Evolutionary conservation across 1,140 invertebrate species (phyloP).

Genomic region (Pogonomyrmex barbatus): DNA sequence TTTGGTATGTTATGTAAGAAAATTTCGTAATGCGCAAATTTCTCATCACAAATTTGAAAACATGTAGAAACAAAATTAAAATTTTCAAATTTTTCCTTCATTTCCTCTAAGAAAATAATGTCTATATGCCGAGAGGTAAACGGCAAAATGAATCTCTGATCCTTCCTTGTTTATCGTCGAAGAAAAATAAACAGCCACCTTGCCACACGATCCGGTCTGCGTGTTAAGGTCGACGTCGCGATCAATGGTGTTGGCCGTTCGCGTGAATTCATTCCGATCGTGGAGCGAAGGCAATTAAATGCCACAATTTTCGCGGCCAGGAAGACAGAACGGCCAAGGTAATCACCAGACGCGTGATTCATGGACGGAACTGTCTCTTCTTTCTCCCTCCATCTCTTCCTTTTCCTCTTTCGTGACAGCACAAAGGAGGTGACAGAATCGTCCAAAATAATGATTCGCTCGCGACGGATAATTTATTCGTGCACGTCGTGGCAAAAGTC

Average conservation of each 20-base stretch:
- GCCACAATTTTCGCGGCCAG: constrained; percentile 33
- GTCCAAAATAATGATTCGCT: constrained; percentile 71
- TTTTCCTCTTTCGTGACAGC: constrained; percentile 1
- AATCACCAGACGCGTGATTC: constrained; percentile 62
- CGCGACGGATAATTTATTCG: constrained; percentile 64
- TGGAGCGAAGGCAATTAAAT: constrained; percentile 31
- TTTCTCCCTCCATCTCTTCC: not conserved
- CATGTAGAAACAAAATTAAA: too few relatives aligned
- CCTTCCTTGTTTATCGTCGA: not conserved
- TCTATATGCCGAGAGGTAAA: not conserved
- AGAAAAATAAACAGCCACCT: not conserved
- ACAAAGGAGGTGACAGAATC: constrained; percentile 65
- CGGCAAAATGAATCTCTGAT: not conserved
- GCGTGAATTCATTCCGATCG: constrained; percentile 32
- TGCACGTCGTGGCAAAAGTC: constrained; percentile 13
- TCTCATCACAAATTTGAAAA: too few relatives aligned
- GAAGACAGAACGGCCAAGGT: constrained; percentile 15
- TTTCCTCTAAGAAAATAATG: too few relatives aligned
- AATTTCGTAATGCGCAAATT: too few relatives aligned
- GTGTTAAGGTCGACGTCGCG: constrained; percentile 5
- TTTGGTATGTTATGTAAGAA: too few relatives aligned
- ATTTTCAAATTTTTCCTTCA: too few relatives aligned
- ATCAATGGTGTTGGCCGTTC: constrained; percentile 41
- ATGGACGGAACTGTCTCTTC: constrained; percentile 40
- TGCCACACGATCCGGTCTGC: not conserved